A percentile compares a stretch with the other conserved stretches of the same genome.
phyloP scores from a whole-genome alignment of 1,140 invertebrate species.

The Neoseiulus cucumeris region DNA sequence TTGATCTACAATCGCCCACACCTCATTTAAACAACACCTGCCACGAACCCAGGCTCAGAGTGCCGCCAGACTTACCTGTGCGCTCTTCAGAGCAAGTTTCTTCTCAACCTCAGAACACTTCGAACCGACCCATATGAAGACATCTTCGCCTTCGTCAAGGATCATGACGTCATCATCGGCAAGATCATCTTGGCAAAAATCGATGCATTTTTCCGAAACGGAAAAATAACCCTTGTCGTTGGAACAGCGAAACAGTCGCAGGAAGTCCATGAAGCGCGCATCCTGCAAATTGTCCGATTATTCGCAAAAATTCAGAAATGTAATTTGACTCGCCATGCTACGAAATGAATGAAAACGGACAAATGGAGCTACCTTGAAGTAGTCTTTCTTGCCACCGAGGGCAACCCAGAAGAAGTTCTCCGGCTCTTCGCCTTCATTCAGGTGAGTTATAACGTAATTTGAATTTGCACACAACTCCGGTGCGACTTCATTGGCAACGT shows the following conservation, averaged over 20 bases:
- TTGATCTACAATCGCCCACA: neutral
- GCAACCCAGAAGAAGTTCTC: conserved; percentile 98
- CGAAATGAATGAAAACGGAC: neutral
- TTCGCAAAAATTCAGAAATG: neutral
- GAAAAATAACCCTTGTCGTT: conserved; percentile 99
- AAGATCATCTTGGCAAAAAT: conserved; percentile 99
- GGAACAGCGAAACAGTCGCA: conserved; percentile 87
- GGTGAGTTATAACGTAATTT: conserved; percentile 34
- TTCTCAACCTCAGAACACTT: conserved; percentile 95
- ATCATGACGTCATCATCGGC: conserved; percentile 99
- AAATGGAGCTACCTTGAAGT: conserved; percentile 47
- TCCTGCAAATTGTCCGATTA: conserved; percentile 30
- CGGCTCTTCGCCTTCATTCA: conserved; percentile 92
- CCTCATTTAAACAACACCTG: too few relatives aligned
- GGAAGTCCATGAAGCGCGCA: conserved; percentile 81
- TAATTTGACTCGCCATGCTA: neutral
- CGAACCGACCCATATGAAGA: conserved; percentile 92
- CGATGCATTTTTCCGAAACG: conserved; percentile 96
- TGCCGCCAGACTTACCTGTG: conserved; percentile 47
- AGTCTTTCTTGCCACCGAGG: conserved; percentile 72
- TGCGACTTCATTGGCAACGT: conserved; percentile 75
- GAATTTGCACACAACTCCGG: conserved; percentile 75
- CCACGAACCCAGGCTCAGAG: neutral
- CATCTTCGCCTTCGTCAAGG: conserved; percentile 89
- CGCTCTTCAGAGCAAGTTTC: conserved; percentile 93